Evolutionary conservation across 2,797 vertebrate genomes (phyloP).

Genomic region (Chaenodraco wilsoni): DNA sequence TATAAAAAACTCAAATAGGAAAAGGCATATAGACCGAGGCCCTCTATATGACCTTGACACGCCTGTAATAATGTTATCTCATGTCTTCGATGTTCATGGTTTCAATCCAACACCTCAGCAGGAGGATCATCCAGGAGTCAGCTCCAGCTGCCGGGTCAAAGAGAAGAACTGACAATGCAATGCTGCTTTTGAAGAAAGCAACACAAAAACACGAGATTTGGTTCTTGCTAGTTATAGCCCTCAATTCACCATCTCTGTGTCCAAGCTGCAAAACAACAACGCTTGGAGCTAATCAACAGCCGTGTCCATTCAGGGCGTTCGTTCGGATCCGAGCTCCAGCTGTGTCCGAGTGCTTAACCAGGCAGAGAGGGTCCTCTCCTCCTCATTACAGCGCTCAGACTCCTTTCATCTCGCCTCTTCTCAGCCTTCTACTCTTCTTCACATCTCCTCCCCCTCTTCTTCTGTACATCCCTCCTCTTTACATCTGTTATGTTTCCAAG

Average conservation of each 20-base stretch:
- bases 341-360: constrained; percentile 37
- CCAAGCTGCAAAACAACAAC: constrained; percentile 37
- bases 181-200: background rate
- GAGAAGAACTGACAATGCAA: background rate
- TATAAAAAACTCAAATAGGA: background rate
- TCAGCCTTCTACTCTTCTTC: background rate
- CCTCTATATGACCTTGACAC: background rate
- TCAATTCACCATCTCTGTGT: background rate
- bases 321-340: constrained; percentile 49
- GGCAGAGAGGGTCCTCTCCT: background rate
- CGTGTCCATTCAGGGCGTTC: constrained; percentile 26
- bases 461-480: background rate
- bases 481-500: background rate
- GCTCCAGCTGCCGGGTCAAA: background rate
- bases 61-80: constrained; percentile 32
- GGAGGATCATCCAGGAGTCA: background rate
- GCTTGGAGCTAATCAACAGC: constrained; percentile 36
- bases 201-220: too few relatives aligned
- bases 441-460: background rate
- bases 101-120: constrained; percentile 9
- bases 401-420: background rate
- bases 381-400: background rate
- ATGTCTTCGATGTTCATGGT: constrained; percentile 14
- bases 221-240: background rate
- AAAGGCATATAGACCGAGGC: background rate